Conservation (phyloP, 2,113 vertebrate species). For the Carassius gibelio region DNA sequence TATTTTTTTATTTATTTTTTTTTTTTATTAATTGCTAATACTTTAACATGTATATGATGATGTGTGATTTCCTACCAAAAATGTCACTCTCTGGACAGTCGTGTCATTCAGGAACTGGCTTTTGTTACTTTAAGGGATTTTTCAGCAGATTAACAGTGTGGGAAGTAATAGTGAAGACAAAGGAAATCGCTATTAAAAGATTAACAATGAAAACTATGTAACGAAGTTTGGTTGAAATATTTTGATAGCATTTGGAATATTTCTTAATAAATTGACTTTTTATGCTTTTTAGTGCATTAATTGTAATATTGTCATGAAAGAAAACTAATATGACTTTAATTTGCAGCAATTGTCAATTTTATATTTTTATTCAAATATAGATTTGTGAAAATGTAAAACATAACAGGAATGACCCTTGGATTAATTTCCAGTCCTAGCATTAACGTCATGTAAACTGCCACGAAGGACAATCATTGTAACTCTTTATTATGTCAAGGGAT, state of each 20-base stretch:
- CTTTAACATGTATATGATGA: neutral
- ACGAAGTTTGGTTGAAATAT: neutral
- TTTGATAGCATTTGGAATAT: neutral
- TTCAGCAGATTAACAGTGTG: neutral
- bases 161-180: neutral
- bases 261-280: no score
- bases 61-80: neutral
- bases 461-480: slow-evolving; percentile 44
- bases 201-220: neutral
- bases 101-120: neutral
- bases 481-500: neutral
- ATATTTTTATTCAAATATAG: neutral
- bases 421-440: slow-evolving; percentile 2
- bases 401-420: neutral
- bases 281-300: neutral
- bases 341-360: neutral
- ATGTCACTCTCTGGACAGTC: neutral
- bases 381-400: neutral
- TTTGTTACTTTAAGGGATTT: neutral
- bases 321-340: neutral
- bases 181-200: neutral
- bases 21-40: neutral
- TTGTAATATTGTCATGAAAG: neutral
- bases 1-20: no score
- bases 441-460: slow-evolving; percentile 33